A percentile compares a stretch with the other conserved stretches of the same genome.
Conservation (phyloP, 2,888 invertebrate genomes). For the Malacosoma neustria region DNA sequence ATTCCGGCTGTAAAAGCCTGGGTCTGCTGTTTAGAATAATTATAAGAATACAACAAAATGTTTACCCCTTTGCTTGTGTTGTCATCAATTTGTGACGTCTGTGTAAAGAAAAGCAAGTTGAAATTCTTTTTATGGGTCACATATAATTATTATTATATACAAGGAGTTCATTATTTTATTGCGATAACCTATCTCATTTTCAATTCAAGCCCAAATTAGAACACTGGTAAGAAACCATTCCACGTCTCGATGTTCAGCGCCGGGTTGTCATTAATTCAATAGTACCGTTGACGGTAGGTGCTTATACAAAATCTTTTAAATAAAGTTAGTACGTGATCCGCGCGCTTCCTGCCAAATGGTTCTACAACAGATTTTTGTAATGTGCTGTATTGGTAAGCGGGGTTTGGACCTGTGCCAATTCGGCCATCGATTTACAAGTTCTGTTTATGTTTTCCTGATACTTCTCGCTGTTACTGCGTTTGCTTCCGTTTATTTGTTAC, state of each 20-base stretch:
- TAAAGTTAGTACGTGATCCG: slow-evolving; percentile 59
- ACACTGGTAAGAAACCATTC: too few relatives aligned
- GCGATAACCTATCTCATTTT: too few relatives aligned
- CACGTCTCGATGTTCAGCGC: slow-evolving; percentile 29
- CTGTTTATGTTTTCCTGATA: slow-evolving; percentile 56
- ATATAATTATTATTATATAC: too few relatives aligned
- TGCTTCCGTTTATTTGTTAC: slow-evolving; percentile 32
- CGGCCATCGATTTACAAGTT: slow-evolving; percentile 69
- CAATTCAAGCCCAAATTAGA: too few relatives aligned
- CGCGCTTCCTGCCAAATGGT: slow-evolving; percentile 56
- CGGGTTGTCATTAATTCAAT: slow-evolving; percentile 49
- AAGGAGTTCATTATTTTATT: too few relatives aligned
- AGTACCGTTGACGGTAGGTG: slow-evolving; percentile 42
- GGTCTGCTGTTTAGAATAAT: too few relatives aligned
- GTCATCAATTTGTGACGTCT: too few relatives aligned
- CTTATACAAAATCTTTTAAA: slow-evolving; percentile 61
- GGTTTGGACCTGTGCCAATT: slow-evolving; percentile 62
- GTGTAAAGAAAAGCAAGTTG: too few relatives aligned
- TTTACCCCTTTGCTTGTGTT: too few relatives aligned
- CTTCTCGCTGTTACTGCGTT: slow-evolving; percentile 38
- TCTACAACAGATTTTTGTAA: slow-evolving; percentile 71
- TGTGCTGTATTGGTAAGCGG: slow-evolving; percentile 64
- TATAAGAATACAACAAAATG: too few relatives aligned
- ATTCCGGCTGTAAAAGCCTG: too few relatives aligned
- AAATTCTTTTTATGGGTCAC: too few relatives aligned